Evolutionary conservation across 2,888 invertebrate species (phyloP), one percentile per base, ranked within the genome.

Genomic region (Leptopilina syphax): DNA sequence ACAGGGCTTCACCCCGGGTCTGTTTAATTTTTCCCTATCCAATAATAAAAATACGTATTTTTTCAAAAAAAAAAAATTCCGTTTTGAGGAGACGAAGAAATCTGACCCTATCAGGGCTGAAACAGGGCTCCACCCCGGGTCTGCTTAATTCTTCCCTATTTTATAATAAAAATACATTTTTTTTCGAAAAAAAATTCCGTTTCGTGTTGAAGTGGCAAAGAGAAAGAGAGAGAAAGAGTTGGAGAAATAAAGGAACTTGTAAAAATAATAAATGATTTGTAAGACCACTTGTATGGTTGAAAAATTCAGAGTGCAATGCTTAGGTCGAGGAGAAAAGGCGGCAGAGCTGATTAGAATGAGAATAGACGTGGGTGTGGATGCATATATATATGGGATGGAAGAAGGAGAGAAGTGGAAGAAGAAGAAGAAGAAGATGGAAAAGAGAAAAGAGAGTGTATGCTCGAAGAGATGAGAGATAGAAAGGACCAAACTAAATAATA

Each of bases 401-500:
- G 78, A 81, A 79, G 84, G 77, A 79, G 70, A 80, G 78, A 63
- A 76, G 78, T 47, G 78, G 79, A 47, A 76, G 50, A 65, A 76
- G 68, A 24, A 76, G 9, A 50, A 50, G 50, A 77, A 79, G 18
- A 77, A 78, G 81, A 76, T 27, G 77, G 79, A 77, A 78, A 65
- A 78, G 65, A 79, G 44, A 63, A 78, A 76, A 76, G 76, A 83
- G 70, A 78, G 65, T 79, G 81, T 34, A 34, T 82, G 82, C 83
- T 81, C 82, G 86, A 86, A 84, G 85, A 90, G 90, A 91, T 90
- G 90, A 88, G 86, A 91, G 90, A 91, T 90, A 89, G 88, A 90
- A 89, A 86, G 86, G 87, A 82, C 87, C 89, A 90, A 90, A 90
- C 90, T 90, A 91, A 91, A 91, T 91, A 91, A 91, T 91, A 91